phyloP scores from a whole-genome alignment of 2,797 vertebrate species.

The Leptatherina wallacei region DNA sequence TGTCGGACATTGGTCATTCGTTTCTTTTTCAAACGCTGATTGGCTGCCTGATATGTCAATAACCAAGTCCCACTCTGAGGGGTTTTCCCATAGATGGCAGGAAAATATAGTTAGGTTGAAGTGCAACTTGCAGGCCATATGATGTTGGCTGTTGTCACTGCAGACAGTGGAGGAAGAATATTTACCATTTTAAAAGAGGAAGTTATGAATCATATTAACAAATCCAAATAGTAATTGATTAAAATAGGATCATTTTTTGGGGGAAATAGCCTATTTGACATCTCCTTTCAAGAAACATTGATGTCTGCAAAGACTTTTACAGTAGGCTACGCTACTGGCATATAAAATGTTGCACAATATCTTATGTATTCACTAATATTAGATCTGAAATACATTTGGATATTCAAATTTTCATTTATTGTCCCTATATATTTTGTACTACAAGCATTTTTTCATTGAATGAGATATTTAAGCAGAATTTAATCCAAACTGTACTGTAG shows the following conservation, averaged over 20 bases:
- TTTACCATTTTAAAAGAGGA: background rate
- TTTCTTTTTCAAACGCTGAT: slow-evolving; percentile 43
- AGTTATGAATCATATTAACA: background rate
- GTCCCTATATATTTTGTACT: too few relatives aligned
- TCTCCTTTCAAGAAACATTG: too few relatives aligned
- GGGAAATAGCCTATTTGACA: too few relatives aligned
- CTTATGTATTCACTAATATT: background rate
- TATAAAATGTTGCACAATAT: background rate
- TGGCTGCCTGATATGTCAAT: slow-evolving; percentile 59
- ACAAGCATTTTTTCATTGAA: too few relatives aligned
- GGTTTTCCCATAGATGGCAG: slow-evolving; percentile 78
- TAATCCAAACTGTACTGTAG: background rate
- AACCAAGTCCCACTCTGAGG: slow-evolving; percentile 57
- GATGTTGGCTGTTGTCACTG: slow-evolving; percentile 6
- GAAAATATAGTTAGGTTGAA: slow-evolving; percentile 73
- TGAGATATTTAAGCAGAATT: background rate
- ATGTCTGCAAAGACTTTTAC: too few relatives aligned
- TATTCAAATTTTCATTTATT: too few relatives aligned
- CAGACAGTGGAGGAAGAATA: background rate
- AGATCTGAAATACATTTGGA: too few relatives aligned
- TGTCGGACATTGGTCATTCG: slow-evolving; percentile 45
- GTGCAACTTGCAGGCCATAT: slow-evolving; percentile 27
- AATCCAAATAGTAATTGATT: background rate
- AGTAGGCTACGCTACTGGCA: too few relatives aligned
- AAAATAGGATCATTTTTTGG: background rate